Evolutionary conservation across 2,797 vertebrate genomes (phyloP), one percentile per base, ranked within the genome.

Genomic region (Sardinella longiceps): DNA sequence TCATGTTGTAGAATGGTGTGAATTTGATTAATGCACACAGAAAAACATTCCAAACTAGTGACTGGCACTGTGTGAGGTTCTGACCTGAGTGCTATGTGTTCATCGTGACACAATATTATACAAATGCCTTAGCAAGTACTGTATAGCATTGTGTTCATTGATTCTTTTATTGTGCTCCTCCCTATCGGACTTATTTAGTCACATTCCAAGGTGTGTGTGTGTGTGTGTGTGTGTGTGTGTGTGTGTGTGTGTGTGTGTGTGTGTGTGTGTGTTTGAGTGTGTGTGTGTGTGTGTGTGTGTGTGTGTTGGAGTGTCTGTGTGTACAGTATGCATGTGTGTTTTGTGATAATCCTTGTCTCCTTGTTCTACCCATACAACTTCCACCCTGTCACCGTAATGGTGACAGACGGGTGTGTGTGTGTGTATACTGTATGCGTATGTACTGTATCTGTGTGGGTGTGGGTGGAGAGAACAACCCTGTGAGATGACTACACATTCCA

Each of bases 181-280:
- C 46, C 46, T 4, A 43, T 12, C 46, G 10, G 10, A 5, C 10
- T 10, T 20, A 53, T 77, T 77, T 77, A 39, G 33, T 9, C 15
- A 7, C 33, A 43, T 77, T 77, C 70, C 33, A 20, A 77, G 70
- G 70, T 77, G 70, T 66, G 60, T 60, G n/a, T 60, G 20, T 66
- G 20, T 83, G 56, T 28, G 20, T 5, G n/a, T 60, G 56, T 60
- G 53, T 56, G 53, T 56, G 53, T 56, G 53, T 63, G 18, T 63
- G 58, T 28, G 56, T 60, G 56, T 23, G 39, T 83, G 82, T 28
- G n/a, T n/a, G n/a, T n/a, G n/a, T n/a, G n/a, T n/a, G n/a, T n/a
- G n/a, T n/a, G n/a, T n/a, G n/a, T n/a, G n/a, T n/a, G n/a, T n/a
- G n/a, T 7, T 60, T 60, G n/a, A n/a, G 6, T n/a, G 58, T 9